Base-by-base conservation (phyloP, 2,888 invertebrate species). In the Andrena bicolor region DNA sequence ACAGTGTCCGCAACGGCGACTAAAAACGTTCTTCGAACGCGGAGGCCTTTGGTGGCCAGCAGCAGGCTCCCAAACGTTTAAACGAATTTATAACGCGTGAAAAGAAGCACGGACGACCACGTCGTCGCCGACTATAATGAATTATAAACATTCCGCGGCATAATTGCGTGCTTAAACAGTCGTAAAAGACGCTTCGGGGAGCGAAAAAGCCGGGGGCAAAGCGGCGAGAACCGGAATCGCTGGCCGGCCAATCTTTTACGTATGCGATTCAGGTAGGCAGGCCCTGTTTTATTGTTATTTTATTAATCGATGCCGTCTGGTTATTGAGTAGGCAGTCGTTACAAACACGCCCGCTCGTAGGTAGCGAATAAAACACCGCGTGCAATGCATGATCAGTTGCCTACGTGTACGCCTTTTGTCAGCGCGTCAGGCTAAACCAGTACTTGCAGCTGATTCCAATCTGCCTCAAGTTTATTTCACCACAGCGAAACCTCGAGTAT, bases 241-340 rank as follows among this genome's bases (percentile, higher is more conserved):
- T 73, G 53, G 60, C 26, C 75, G 63, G 51, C 71, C 74, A 26
- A 66, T 83, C 72, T 64, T 65, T 70, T 81, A 81, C 72, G 72
- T 68, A 66, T 77, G 63, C 76, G 77, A 81, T 58, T 60, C 69
- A 61, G 70, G 70, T 79, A 82, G 80, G 80, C 65, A 77, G 84
- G 65, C 78, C 68, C 77, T 84, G 85, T 89, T 88, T 89, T 90
- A 90, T 90, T 83, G 90, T 86, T 87, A 86, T 90, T 91, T 91
- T 86, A 90, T 90, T 91, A 91, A 90, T 90, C 87, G 87, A 89
- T 79, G 86, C 84, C 81, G 88, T 82, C 84, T 79, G 84, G 86
- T 87, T 90, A 88, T 90, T 84, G 90, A 88, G 82, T 84, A 84
- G 86, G 83, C 83, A 86, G 86, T 71, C 71, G 64, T 70, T 78